Evolutionary conservation across 1,140 invertebrate genomes (phyloP).

Genomic region (Bombyx mori): ASM3026992v2 NC_085112.1:6584501-6585000

Average conservation of each 20-base stretch:
- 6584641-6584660: conserved; percentile 4
- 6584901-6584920: conserved; percentile 74
- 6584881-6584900: conserved; percentile 75
- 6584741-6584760: conserved; percentile 83
- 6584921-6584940: conserved; percentile 81
- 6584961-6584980: conserved; percentile 86
- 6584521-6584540: conserved; percentile 53
- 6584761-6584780: conserved; percentile 76
- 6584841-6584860: conserved; percentile 84
- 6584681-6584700: conserved; percentile 81
- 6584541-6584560: conserved; percentile 31
- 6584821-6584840: conserved; percentile 76
- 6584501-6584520: conserved; percentile 38
- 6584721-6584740: conserved; percentile 84
- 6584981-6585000: conserved; percentile 80
- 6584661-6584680: conserved; percentile 45
- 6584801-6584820: conserved; percentile 76
- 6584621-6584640: conserved; percentile 4
- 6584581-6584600: conserved; percentile 46
- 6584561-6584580: conserved; percentile 28
- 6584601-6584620: too few relatives aligned
- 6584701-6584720: conserved; percentile 82
- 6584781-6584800: conserved; percentile 79
- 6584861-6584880: conserved; percentile 81
- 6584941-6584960: conserved; percentile 75